A percentile compares a stretch with the other conserved stretches of the same genome.
phyloP scores from a whole-genome alignment of 2,888 invertebrate species.

The Platynereis dumerilii region DNA sequence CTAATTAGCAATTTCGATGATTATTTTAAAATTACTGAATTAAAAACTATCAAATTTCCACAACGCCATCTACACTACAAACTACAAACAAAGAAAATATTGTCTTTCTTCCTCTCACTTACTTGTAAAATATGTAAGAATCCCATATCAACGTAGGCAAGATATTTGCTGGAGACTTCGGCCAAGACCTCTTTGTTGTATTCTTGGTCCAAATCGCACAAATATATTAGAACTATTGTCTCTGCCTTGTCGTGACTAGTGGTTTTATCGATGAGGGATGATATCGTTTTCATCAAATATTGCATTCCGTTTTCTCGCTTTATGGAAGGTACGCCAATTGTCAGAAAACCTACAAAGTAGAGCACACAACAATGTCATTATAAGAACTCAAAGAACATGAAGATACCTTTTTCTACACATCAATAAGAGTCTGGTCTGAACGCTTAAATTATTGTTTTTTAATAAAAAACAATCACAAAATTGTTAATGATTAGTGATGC shows the following conservation, averaged over 20 bases:
- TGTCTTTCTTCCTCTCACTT: too few species aligned
- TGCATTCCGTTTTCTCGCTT: slow-evolving; percentile 51
- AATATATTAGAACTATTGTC: slow-evolving; percentile 58
- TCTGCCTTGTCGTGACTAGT: slow-evolving; percentile 46
- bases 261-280: slow-evolving; percentile 58
- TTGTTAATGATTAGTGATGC: too few species aligned
- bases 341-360: slow-evolving; percentile 52
- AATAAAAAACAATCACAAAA: too few species aligned
- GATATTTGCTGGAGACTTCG: slow-evolving; percentile 38
- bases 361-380: neutral
- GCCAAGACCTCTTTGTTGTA: slow-evolving; percentile 40
- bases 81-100: too few species aligned
- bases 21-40: too few species aligned
- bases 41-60: too few species aligned
- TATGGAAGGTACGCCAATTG: slow-evolving; percentile 63
- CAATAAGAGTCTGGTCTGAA: too few species aligned
- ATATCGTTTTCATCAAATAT: slow-evolving; percentile 60
- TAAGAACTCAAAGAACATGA: too few species aligned
- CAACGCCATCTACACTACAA: too few species aligned
- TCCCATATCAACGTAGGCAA: slow-evolving; percentile 49
- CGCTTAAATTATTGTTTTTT: too few species aligned
- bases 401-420: too few species aligned
- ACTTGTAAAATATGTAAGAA: slow-evolving; percentile 51
- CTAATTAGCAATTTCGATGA: too few species aligned
- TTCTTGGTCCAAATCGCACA: slow-evolving; percentile 56